A percentile compares a stretch with the other conserved stretches of the same genome.
Evolutionary conservation across 2,797 vertebrate genomes (phyloP).

Genomic region (Moxostoma hubbsi): DNA sequence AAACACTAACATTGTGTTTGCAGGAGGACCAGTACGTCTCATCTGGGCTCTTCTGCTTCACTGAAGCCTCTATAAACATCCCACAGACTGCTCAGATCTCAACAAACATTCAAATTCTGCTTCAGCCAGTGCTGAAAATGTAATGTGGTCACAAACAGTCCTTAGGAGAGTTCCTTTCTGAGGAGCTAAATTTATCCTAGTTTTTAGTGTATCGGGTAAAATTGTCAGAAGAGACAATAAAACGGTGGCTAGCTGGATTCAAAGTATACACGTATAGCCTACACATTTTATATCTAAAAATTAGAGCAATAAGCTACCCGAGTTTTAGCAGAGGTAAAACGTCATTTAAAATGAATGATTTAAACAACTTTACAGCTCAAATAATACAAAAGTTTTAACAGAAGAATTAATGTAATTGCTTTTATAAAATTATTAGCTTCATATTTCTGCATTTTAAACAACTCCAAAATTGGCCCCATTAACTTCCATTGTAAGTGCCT

Average conservation of each 20-base stretch:
- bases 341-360: no score
- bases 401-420: no score
- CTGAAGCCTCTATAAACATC: conserved; percentile 5
- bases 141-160: background rate
- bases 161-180: background rate
- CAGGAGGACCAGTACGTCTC: background rate
- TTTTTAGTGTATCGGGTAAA: background rate
- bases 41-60: background rate
- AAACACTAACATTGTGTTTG: conserved; percentile 9
- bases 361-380: no score
- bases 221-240: background rate
- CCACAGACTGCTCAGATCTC: conserved; percentile 9
- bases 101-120: background rate
- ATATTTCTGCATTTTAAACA: no score
- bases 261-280: no score
- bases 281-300: no score
- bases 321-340: no score
- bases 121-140: background rate
- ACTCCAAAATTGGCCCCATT: no score
- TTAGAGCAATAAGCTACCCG: no score
- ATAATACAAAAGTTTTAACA: no score
- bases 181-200: background rate
- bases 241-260: background rate
- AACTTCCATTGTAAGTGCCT: no score
- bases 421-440: no score